Evolutionary conservation across 2,113 vertebrate species (phyloP), one percentile per base, ranked within the genome.

Genomic region (Climacteris rufus): DNA sequence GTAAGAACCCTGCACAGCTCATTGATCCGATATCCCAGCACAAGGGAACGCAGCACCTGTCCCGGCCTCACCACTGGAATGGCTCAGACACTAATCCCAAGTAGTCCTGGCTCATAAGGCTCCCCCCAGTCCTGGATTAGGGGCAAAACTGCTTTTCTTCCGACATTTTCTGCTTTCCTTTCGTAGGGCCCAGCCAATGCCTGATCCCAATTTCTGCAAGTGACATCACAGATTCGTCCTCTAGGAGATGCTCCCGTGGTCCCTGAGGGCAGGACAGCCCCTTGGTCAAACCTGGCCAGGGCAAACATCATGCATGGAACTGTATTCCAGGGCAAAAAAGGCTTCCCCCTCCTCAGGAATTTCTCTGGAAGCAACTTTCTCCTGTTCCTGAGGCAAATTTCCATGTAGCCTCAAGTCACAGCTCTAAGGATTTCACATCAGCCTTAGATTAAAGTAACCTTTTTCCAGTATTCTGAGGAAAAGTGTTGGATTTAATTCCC

Each of bases 21-120:
- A 1, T 37, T 6, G 15, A 11, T 52, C 31, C 1, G 0, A 40
- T 31, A 31, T 31, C 18, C 59, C 70, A n/a, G 39, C 56, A 13
- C 23, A 18, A 50, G 19, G 37, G 13, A 49, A 4, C 8, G 6
- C 24, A 13, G 23, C 10, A n/a, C 28, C 49, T 35, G 3, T 6
- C 59, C 54, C 39, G 14, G 35, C 47, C 23, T 17, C 59, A 31
- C 23, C 52, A 13, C 66, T 72, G 79, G 64, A 11, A 60, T 37
- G 27, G 40, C 59, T 60, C 35, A 18, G 3, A 30, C 18, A 7
- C 24, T 23, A 4, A 49, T 37, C n/a, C 57, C 25, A 14, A 37
- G 30, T 2, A 31, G 3, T 75, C n/a, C 40, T 42, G 50, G 30
- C 20, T 25, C 37, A 13, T 40, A 15, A 9, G 7, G n/a, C 44